Percentiles rank a stretch among this genome's conserved stretches.
Conservation (phyloP, 2,113 vertebrate genomes). For the Syrrhaptes paradoxus region DNA sequence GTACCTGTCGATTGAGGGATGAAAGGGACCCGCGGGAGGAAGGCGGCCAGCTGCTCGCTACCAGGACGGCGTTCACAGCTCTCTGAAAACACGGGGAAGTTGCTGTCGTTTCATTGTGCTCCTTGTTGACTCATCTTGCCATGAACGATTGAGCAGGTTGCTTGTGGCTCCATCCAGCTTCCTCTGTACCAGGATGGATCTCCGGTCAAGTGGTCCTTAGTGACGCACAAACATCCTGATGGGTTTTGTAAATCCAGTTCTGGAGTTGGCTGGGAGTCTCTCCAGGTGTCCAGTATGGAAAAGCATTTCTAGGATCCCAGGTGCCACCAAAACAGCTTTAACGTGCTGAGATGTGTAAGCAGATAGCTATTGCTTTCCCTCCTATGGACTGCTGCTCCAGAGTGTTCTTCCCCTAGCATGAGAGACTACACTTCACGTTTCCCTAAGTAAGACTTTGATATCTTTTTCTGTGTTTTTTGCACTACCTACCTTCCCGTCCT, state of each 20-base stretch:
- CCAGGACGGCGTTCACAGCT: fast-evolving
- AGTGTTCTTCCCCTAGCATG: not conserved
- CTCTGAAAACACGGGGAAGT: fast-evolving
- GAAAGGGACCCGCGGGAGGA: not conserved
- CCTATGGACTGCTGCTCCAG: not conserved
- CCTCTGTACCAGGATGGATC: not conserved
- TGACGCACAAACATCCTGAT: not conserved
- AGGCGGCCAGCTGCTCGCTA: not conserved
- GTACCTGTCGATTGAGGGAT: not conserved
- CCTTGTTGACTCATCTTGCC: not conserved
- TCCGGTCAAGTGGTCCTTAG: not conserved
- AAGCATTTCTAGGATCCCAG: not conserved
- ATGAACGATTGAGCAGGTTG: not conserved
- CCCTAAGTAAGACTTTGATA: not conserved
- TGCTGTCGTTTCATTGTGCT: fast-evolving
- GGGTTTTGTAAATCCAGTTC: not conserved
- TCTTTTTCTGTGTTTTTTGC: not conserved
- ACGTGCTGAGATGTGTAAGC: not conserved
- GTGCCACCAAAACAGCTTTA: not conserved
- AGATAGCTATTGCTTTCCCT: not conserved
- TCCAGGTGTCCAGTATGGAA: not conserved
- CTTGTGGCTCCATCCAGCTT: not conserved
- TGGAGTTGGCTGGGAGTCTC: not conserved
- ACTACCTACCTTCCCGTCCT: not conserved
- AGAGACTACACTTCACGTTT: not conserved